Evolutionary conservation across 2,888 invertebrate genomes (phyloP), one percentile per base, ranked within the genome.

Genomic region (Euplagia quadripunctaria): DNA sequence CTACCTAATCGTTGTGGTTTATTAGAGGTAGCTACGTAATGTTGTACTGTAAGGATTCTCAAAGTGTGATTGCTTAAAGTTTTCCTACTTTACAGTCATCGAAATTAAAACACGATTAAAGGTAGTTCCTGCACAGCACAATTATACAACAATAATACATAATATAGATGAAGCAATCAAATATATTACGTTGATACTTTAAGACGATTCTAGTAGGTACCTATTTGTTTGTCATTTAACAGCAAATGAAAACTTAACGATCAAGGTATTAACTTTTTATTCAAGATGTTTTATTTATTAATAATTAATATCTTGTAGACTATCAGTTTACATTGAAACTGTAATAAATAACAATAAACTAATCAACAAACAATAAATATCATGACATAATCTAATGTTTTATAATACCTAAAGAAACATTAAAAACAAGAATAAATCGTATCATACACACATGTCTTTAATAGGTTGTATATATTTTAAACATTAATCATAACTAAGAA

Each of bases 161-260:
- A 17, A 52, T 9, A 20, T 46, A 69, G 61, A 14, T 20, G 43
- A 61, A 61, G 61, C 16, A 42, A 55, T 69, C 52, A 76, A 67
- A 69, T 72, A 71, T 66, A 80, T 74, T 31, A 31, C 31, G 31
- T n/a, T n/a, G n/a, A n/a, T 78, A 75, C 14, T 75, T 0, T 64
- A 74, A 71, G 63, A 81, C 72, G 74, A 73, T 78, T 70, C 52
- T 43, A 70, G 42, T 43, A 43, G n/a, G n/a, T 70, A 74, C 14
- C 12, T 31, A 61, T 78, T 14, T 66, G 61, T 74, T 78, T 80
- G 68, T 80, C 63, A 74, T 72, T 70, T 66, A 78, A 14, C 31
- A 49, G 64, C 71, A 79, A 82, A 82, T 76, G 81, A 73, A 76
- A 76, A 8, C 76, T 80, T 78, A 64, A 81, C 76, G 72, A 79